phyloP scores from a whole-genome alignment of 2,888 invertebrate species.

The Perdita meconis region DNA sequence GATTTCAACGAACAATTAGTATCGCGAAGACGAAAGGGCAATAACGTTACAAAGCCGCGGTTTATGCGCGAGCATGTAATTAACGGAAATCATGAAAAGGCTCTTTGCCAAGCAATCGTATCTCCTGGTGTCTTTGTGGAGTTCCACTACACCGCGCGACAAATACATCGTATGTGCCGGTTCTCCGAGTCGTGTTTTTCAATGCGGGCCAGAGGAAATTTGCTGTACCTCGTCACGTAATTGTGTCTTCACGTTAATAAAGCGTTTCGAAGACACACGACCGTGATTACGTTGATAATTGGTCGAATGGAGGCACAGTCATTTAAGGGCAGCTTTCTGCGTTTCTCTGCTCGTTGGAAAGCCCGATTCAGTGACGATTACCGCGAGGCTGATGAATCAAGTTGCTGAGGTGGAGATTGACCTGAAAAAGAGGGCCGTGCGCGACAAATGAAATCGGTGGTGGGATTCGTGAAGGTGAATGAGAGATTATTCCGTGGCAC shows the following conservation, averaged over 20 bases:
- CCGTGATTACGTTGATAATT: conserved; percentile 54
- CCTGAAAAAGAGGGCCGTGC: neutral
- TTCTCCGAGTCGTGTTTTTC: conserved; percentile 36
- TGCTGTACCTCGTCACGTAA: conserved; percentile 21
- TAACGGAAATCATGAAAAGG: conserved; percentile 34
- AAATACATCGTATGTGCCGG: neutral
- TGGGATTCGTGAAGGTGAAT: neutral
- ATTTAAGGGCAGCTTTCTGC: neutral
- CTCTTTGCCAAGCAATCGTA: conserved; percentile 14
- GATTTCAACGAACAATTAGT: conserved; percentile 25
- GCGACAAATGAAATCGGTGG: neutral
- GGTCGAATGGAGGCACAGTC: conserved; percentile 6
- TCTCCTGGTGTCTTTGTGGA: neutral
- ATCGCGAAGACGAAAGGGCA: neutral
- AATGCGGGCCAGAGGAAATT: conserved; percentile 18
- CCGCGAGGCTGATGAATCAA: neutral
- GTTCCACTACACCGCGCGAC: neutral
- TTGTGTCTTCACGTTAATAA: conserved; percentile 8
- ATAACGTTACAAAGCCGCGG: conserved; percentile 11
- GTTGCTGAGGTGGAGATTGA: too few species aligned
- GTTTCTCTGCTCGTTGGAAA: neutral
- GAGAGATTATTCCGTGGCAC: neutral
- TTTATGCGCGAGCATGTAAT: conserved; percentile 20
- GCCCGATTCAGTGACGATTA: neutral
- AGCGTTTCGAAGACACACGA: conserved; percentile 2